Conservation (phyloP, 2,797 vertebrate species). For the Carcharodon carcharias region DNA sequence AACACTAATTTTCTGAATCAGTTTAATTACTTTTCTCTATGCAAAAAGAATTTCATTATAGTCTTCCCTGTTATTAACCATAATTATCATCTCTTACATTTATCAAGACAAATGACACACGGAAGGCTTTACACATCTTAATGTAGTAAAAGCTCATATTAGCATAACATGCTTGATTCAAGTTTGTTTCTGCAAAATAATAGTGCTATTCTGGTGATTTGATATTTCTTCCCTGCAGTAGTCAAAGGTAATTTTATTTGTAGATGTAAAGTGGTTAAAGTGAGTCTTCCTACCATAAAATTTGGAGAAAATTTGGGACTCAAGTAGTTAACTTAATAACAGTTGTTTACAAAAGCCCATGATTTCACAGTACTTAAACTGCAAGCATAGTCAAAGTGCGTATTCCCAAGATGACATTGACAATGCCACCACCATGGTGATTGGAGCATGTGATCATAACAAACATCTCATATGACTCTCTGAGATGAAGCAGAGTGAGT, state of each 20-base stretch:
- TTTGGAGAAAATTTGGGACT: not conserved
- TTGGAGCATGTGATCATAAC: conserved; percentile 33
- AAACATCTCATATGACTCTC: conserved; percentile 37
- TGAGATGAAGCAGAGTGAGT: conserved; percentile 27
- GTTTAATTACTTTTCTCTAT: not conserved
- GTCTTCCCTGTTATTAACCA: not conserved
- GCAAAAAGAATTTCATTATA: not conserved
- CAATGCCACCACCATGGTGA: conserved; percentile 32
- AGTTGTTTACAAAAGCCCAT: conserved; percentile 3
- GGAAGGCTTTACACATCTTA: not conserved
- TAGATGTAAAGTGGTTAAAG: not conserved
- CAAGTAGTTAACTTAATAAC: conserved; percentile 14
- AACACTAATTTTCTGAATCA: not conserved
- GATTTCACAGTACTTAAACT: conserved; percentile 7
- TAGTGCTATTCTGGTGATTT: not conserved
- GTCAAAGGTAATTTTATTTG: not conserved
- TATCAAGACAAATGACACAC: not conserved
- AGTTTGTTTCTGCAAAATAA: not conserved
- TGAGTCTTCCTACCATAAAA: not conserved
- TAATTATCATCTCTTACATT: not conserved
- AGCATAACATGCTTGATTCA: not conserved
- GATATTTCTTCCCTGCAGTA: not conserved
- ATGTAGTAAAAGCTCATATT: not conserved
- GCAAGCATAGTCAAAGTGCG: conserved; percentile 12
- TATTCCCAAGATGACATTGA: conserved; percentile 27